Base-by-base conservation (phyloP, 2,113 vertebrate species). In the Brachyhypopomus gauderio region DNA sequence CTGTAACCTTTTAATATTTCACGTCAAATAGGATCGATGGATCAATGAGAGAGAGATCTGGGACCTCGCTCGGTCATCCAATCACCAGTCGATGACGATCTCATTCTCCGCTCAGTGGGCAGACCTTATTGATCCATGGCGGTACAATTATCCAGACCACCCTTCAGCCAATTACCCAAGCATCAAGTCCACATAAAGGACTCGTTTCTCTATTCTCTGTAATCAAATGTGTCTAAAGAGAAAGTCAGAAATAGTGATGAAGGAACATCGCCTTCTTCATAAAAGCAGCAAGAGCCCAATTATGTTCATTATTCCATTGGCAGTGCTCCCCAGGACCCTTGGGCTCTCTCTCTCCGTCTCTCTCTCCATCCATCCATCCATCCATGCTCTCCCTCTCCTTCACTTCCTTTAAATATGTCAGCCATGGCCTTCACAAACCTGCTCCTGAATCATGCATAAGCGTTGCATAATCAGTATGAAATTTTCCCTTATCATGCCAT, bases 131-230 rank as follows among this genome's bases (percentile, higher is more conserved):
- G 77, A 86, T 79, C 79, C 75, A 20, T 19, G 5, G 16, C 45
- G 79, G 78, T 72, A 27, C 75, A 86, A 80, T 63, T 72, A 81
- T 36, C 45, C 56, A 64, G 58, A 25, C 56, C 60, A 59, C 77
- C 75, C 66, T 66, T 81, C 36, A 75, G 72, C 72, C 80, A 84
- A 84, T 86, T 82, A 82, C 66, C 2, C 20, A 79, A 77, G 70
- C 75, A 79, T 77, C 7, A 58, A 80, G 41, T 77, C 67, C 75
- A 75, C 79, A 84, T 36, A 60, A 71, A 23, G 38, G 55, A 60
- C 41, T 20, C 0, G 34, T 75, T 78, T 30, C 23, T 80, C 72
- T 25, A 70, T 67, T 78, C 14, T 62, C 77, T 36, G 69, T 78
- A 85, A 85, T 81, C 75, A 78, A 78, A 81, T 52, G 73, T 55